Conservation (phyloP, 2,113 vertebrate species). For the Anhinga anhinga region DNA sequence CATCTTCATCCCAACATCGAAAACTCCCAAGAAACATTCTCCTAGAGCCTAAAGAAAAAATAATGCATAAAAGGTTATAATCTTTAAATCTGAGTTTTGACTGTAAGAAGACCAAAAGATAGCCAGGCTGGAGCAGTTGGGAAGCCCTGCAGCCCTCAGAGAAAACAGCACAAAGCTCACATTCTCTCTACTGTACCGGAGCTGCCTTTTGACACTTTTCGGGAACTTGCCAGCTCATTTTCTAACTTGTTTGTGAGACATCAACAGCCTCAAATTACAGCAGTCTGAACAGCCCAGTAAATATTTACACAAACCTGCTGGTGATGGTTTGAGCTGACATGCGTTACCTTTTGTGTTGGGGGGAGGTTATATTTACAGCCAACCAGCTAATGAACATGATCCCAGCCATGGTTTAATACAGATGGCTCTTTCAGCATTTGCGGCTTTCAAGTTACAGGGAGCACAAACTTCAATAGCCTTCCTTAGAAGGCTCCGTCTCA, state of each 20-base stretch:
- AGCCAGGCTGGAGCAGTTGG: not conserved
- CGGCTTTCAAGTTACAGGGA: constrained; percentile 69
- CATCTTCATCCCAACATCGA: not conserved
- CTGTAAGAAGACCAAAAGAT: not conserved
- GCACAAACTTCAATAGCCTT: constrained; percentile 69
- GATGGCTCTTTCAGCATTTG: constrained; percentile 59
- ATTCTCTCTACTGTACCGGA: constrained; percentile 4
- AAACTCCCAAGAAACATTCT: not conserved
- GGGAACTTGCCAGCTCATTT: constrained; percentile 62
- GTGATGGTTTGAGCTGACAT: constrained; percentile 59
- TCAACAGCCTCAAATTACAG: constrained; percentile 62
- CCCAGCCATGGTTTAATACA: constrained; percentile 52
- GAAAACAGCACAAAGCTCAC: constrained; percentile 2
- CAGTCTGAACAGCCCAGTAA: constrained; percentile 58
- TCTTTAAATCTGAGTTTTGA: not conserved
- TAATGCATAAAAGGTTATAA: not conserved
- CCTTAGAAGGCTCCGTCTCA: constrained; percentile 47
- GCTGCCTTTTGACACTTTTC: constrained; percentile 54
- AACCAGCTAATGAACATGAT: constrained; percentile 71
- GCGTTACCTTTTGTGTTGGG: constrained; percentile 42
- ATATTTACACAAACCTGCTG: constrained; percentile 69
- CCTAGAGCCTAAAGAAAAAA: not conserved
- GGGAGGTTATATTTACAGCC: constrained; percentile 68
- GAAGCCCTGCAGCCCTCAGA: not conserved
- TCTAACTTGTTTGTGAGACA: constrained; percentile 55